Evolutionary conservation across 2,888 invertebrate species (phyloP), one percentile per base, ranked within the genome.

Genomic region (Dexiosoma caninum): DNA sequence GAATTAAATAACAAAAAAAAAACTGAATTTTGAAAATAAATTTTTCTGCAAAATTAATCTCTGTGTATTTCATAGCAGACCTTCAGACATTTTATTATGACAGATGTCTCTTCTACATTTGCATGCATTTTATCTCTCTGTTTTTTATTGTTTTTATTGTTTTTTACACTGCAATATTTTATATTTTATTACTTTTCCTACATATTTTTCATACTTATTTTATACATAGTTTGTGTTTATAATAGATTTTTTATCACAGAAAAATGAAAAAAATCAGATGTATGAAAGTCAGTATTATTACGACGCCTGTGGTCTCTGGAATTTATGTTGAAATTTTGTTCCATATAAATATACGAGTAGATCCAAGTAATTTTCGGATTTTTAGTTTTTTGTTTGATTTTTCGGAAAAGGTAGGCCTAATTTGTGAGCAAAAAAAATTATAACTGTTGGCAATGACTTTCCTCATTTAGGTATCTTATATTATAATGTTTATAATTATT

Each of bases 31-130:
- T 42, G 10, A 3, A 35, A 42, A 53, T 12, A 23, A 53, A 67
- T 67, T 53, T 53, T 40, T 35, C 55, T 69, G 44, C 55, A 55
- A 44, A 55, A 19, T 53, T 53, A 53, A 37, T 40, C 46, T 66
- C 37, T 49, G 30, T 14, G 16, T n/a, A n/a, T 42, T 40, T 32
- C n/a, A 12, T 21, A 14, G 19, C 7, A 55, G 67, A 69, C 67
- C 14, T 10, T 69, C 49, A 23, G 67, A 55, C 67, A 42, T 59
- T 59, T 49, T 14, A 19, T 49, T 59, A 10, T 49, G 49, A 49
- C 70, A 70, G 49, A 23, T 49, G 59, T 51, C 40, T 46, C 40
- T 40, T 30, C 32, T 60, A 59, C n/a, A 32, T 51, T 60, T 51
- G 7, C 23, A 42, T 6, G n/a, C n/a, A n/a, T n/a, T n/a, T n/a